Base-by-base conservation (phyloP, 2,797 vertebrate genomes). In the Antennarius maculatus region DNA sequence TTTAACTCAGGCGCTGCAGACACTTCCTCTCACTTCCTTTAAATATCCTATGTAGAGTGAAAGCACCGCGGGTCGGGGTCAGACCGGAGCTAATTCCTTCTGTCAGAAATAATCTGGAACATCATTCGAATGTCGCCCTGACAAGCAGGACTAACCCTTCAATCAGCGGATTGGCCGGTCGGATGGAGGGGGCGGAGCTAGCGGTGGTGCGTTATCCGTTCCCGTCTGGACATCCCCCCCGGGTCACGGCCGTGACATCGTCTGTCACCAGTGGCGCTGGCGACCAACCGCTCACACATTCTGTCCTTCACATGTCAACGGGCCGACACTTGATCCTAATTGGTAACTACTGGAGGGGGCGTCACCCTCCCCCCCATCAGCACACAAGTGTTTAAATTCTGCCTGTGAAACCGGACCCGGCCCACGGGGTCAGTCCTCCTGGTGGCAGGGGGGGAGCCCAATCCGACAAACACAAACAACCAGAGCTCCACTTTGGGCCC, bases 241-340 rank as follows among this genome's bases (percentile, higher is more conserved):
- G 1, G 23, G 23, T 23, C 37, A 0, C 10, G 69, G 74, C 67
- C 49, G 76, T 77, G 89, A 90, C 83, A 79, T 67, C 76, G 62
- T 65, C 86, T 90, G 83, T 92, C 89, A 90, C 71, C 88, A 71
- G 82, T 67, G 42, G 66, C 82, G 68, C 76, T 37, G 29, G 73
- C 79, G 80, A 83, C 76, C 69, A 59, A 76, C 74, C 80, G 27
- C 80, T 87, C 60, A 9, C 81, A 78, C 89, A 89, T 88, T 89
- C 84, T 72, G 78, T 85, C 88, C 87, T 88, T 90, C 86, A 90
- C 86, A 77, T 91, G 91, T 93, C 91, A 93, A 58, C 89, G 7
- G 76, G 7, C 61, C 66, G 91, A 92, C 89, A 93, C 87, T 73
- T 63, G 88, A 93, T 88, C 89, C 91, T 92, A 92, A 92, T 92